phyloP scores from a whole-genome alignment of 64 coral and sea anemone genomes.

The Montipora sp. region DNA sequence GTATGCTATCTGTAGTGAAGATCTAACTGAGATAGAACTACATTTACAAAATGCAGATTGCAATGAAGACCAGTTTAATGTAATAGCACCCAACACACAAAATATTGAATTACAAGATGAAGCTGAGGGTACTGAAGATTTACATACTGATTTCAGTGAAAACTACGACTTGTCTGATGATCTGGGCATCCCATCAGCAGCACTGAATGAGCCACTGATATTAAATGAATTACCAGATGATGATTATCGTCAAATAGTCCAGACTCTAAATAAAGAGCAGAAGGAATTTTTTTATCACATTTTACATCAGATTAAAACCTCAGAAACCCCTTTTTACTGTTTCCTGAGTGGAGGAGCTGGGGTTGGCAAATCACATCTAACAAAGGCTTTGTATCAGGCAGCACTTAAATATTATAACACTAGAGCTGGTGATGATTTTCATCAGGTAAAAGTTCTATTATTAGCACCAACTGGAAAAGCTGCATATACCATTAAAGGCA shows the following conservation, averaged over 20 bases:
- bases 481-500: conserved; percentile 9
- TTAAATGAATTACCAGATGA: not conserved
- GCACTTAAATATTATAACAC: conserved; percentile 26
- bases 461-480: not conserved
- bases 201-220: conserved; percentile 35
- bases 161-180: conserved; percentile 39
- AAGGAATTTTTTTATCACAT: conserved; percentile 41
- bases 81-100: not conserved
- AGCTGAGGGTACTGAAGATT: no score
- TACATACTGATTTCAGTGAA: no score
- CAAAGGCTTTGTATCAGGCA: not conserved
- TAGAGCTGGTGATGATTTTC: conserved; percentile 34
- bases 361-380: conserved; percentile 20
- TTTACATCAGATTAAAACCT: conserved; percentile 33
- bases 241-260: conserved; percentile 19
- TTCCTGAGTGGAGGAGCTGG: not conserved
- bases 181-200: conserved; percentile 34
- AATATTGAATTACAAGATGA: not conserved
- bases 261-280: conserved; percentile 2
- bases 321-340: conserved; percentile 22
- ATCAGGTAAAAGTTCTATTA: not conserved
- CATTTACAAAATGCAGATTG: not conserved
- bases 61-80: not conserved
- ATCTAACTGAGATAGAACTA: conserved; percentile 1
- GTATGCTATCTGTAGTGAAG: conserved; percentile 20